Evolutionary conservation across 2,797 vertebrate species (phyloP).

Genomic region (Coranthus polyacanthus): DNA sequence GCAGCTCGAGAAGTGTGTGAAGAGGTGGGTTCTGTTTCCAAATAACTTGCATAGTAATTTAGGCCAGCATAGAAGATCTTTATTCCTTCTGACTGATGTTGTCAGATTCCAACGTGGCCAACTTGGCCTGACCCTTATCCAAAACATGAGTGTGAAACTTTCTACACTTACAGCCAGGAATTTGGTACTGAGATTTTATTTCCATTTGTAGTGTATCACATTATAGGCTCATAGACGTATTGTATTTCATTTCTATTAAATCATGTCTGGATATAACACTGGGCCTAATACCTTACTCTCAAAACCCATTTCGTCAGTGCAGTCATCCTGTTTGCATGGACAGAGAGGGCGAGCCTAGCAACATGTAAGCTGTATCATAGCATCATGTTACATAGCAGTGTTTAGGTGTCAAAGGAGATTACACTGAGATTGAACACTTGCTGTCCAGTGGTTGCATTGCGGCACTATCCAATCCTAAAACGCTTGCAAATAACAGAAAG

Average conservation of each 20-base stretch:
- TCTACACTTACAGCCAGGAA: constrained; percentile 50
- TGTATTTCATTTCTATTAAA: constrained; percentile 71
- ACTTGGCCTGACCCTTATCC: constrained; percentile 14
- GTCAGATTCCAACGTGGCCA: background rate
- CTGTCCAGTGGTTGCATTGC: constrained; percentile 52
- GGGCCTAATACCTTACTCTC: constrained; percentile 59
- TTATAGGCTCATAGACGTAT: constrained; percentile 51
- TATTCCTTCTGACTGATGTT: background rate
- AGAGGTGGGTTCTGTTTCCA: constrained; percentile 87
- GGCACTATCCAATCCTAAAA: constrained; percentile 23
- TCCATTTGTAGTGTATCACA: constrained; percentile 44
- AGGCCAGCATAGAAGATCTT: background rate
- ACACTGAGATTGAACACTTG: constrained; percentile 70
- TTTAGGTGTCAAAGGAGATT: constrained; percentile 73
- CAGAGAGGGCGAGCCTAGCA: constrained; percentile 71
- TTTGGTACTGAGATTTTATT: constrained; percentile 62
- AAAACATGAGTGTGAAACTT: constrained; percentile 20
- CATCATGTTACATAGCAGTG: constrained; percentile 78
- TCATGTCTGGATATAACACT: constrained; percentile 71
- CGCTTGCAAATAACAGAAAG: constrained; percentile 14
- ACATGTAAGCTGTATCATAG: constrained; percentile 71
- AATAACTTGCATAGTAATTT: background rate
- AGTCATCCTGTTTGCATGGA: constrained; percentile 72
- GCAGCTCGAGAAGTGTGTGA: constrained; percentile 97
- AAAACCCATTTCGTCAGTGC: constrained; percentile 63